A percentile compares a stretch with the other conserved stretches of the same genome.
Evolutionary conservation across 1,140 invertebrate species (phyloP).

Genomic region (Brachionus paranguensis): DNA sequence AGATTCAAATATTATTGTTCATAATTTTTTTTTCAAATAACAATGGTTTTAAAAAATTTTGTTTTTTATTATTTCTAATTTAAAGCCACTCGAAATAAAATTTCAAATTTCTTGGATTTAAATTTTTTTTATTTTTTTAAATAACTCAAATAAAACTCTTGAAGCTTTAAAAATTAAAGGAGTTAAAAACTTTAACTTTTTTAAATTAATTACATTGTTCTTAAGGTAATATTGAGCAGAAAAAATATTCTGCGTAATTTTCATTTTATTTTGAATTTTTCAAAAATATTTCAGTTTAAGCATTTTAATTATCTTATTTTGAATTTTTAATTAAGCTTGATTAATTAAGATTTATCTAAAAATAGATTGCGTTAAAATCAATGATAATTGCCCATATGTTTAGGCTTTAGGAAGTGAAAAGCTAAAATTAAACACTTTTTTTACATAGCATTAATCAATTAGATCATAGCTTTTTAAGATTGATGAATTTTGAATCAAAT

Average conservation of each 20-base stretch:
- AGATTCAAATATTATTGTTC: too few species aligned
- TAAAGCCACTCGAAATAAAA: not conserved
- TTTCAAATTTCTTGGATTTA: not conserved
- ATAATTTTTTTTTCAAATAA: too few species aligned
- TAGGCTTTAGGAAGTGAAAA: not conserved
- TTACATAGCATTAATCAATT: not conserved
- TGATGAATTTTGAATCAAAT: not conserved
- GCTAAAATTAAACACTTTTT: not conserved
- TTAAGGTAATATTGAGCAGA: not conserved
- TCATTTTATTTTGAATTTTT: not conserved
- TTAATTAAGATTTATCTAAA: not conserved
- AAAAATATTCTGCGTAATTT: not conserved
- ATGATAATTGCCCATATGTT: not conserved
- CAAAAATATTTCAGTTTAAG: not conserved
- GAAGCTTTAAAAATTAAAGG: not conserved
- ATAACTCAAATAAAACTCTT: not conserved
- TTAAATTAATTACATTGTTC: not conserved
- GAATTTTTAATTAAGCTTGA: not conserved
- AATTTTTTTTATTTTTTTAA: not conserved
- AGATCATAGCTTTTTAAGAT: not conserved
- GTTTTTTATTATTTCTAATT: too few species aligned
- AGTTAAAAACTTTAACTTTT: not conserved
- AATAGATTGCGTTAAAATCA: not conserved
- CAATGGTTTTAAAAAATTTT: too few species aligned
- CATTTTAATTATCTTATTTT: not conserved